Evolutionary conservation across 2,888 invertebrate species (phyloP), one percentile per base, ranked within the genome.

Genomic region (Timema cristinae): DNA sequence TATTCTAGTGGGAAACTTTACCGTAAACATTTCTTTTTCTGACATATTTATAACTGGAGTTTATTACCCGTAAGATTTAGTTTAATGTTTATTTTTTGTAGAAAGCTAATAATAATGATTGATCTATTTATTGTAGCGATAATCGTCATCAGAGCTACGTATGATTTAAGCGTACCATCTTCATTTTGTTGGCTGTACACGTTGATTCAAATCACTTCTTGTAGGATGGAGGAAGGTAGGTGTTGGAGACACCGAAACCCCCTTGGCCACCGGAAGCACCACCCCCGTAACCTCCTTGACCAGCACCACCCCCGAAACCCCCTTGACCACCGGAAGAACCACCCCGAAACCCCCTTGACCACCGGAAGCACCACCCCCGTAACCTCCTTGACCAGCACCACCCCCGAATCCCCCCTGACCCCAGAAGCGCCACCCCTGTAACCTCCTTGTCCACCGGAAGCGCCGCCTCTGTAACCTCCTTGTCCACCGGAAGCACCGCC

Each of bases 181-280:
- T 32, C 32, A 32, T 32, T 32, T 32, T 32, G 32, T 32, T 32
- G 32, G 32, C 32, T 32, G 32, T 32, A 32, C 32, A 32, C 2
- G 32, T 32, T 32, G 32, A 32, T 32, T 32, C 32, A 32, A 32
- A 32, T 67, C 50, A 71, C 49, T 71, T 67, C 67, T 67, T 71
- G 56, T 67, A 67, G 52, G 32, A n/a, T 6, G 72, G 72, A 11
- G 72, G 72, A 9, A 72, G 66, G 49, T 72, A 72, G 6, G 68
- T 13, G 54, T 69, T 72, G 48, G 72, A 68, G 48, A 48, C 54
- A 13, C 49, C 61, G 54, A 51, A n/a, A 10, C 61, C 69, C 4
- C 61, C 69, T 2, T 32, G 6, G 32, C 66, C 32, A 8, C 32
- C 66, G 32, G 1, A 15, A 11, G 7, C 49, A 13, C 70, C 50